A percentile compares a stretch with the other conserved stretches of the same genome.
These are phyloP conservation scores for Hydra vulgaris DNA, from an alignment of 30 jellyfish, hydroid and myxozoan genomes.

Conservation along the genomic window DNA sequence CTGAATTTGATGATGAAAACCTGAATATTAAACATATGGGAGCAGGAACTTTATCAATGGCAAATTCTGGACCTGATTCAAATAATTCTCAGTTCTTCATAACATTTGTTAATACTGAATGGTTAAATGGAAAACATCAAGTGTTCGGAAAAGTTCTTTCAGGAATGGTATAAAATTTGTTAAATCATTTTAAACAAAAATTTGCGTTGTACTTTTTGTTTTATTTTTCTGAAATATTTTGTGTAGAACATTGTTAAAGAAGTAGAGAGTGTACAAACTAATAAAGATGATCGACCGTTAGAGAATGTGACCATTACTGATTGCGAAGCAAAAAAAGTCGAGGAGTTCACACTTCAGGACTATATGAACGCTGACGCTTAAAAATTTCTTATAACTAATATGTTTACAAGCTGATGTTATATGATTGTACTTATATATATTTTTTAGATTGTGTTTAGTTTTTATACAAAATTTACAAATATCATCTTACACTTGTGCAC, in stretches of 20 bases:
- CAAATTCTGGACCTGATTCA: not conserved
- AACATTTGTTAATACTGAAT: not conserved
- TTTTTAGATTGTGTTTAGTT: no score
- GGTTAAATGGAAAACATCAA: not conserved
- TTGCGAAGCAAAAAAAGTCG: not conserved
- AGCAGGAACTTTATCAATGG: not conserved
- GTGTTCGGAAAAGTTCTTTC: not conserved
- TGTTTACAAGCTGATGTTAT: no score
- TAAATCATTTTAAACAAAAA: not conserved
- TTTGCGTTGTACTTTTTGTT: not conserved
- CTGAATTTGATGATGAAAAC: not conserved
- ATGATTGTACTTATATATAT: no score
- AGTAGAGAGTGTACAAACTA: not conserved
- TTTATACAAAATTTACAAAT: no score
- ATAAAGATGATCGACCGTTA: not conserved
- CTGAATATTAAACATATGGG: not conserved
- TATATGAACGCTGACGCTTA: not conserved
- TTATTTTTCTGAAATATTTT: no score
- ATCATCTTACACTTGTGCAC: no score
- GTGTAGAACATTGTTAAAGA: not conserved
- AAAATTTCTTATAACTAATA: no score
- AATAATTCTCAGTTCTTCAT: not conserved
- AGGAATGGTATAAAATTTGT: not conserved
- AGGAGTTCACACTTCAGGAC: not conserved
- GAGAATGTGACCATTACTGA: not conserved